Evolutionary conservation across 2,113 vertebrate genomes (phyloP), one percentile per base, ranked within the genome.

Genomic region (Cepphus grylle): DNA sequence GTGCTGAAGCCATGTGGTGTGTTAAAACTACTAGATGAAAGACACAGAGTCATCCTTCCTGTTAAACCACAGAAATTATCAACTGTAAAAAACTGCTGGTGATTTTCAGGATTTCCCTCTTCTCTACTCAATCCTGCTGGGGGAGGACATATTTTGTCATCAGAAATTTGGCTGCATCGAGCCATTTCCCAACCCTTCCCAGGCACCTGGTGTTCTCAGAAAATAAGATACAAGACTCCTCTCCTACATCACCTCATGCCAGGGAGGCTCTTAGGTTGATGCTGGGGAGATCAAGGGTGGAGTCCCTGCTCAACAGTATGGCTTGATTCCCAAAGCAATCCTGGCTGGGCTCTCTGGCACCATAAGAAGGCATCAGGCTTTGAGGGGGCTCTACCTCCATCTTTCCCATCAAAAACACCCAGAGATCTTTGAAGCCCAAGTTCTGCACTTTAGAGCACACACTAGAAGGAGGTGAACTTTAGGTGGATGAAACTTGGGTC

Each of bases 21-120:
- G 8, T 70, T 77, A 72, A 71, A 89, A 61, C 47, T 45, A 38
- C 20, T 32, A 82, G 40, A 36, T 56, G 40, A 86, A 67, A 62
- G 13, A 36, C 38, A 59, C 11, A 29, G 15, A 17, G 9, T 14
- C 21, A 58, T 47, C 43, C 43, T 70, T 77, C 63, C 15, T 74
- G 42, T 49, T 84, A 88, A 95, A 67, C 7, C 2, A 1, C 2
- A 5, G 61, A 63, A 86, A 63, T 12, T 55, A 15, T 15, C 40
- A 73, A 29, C 3, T 3, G 40, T 9, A 81, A 88, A 88, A 19
- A 30, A 78, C 4, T 0, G 0, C 8, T 11, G 14, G 13, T 34
- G 45, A 42, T 91, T 88, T 77, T 42, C 36, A 88, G 55, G 15
- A 40, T 38, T 78, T 66, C 8, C 9, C 12, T 83, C 34, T 45